Evolutionary conservation across 2,797 vertebrate genomes (phyloP).

Genomic region (Sphenodon punctatus): DNA sequence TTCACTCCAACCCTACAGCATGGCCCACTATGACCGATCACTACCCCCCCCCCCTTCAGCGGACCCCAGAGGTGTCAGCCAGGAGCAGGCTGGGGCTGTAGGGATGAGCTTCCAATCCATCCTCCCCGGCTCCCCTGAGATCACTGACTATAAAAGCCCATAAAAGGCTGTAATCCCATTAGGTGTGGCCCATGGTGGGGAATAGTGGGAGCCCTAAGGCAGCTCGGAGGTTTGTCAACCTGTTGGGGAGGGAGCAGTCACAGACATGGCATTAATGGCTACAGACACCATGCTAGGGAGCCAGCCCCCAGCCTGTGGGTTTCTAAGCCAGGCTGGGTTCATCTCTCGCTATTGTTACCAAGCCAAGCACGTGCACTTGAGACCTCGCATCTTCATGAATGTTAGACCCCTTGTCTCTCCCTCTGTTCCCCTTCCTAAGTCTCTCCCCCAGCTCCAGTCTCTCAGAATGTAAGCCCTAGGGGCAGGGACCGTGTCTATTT

Average conservation of each 20-base stretch:
- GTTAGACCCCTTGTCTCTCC: too few relatives aligned
- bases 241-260: neutral
- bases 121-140: neutral
- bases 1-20: neutral
- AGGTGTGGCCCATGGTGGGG: neutral
- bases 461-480: too few relatives aligned
- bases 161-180: neutral
- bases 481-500: too few relatives aligned
- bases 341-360: too few relatives aligned
- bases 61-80: neutral
- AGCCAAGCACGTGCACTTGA: too few relatives aligned
- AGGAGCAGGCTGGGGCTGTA: neutral
- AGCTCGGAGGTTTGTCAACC: neutral
- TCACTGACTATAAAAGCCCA: neutral
- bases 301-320: too few relatives aligned
- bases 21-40: neutral
- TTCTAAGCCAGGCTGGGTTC: too few relatives aligned
- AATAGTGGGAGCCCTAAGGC: neutral
- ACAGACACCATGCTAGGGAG: too few relatives aligned
- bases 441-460: too few relatives aligned
- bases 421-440: too few relatives aligned
- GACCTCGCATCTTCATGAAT: too few relatives aligned
- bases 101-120: too few relatives aligned
- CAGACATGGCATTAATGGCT: neutral
- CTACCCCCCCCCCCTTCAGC: fast-evolving